Evolutionary conservation across 2,888 invertebrate genomes (phyloP).

Genomic region (Papilio elwesi): DNA sequence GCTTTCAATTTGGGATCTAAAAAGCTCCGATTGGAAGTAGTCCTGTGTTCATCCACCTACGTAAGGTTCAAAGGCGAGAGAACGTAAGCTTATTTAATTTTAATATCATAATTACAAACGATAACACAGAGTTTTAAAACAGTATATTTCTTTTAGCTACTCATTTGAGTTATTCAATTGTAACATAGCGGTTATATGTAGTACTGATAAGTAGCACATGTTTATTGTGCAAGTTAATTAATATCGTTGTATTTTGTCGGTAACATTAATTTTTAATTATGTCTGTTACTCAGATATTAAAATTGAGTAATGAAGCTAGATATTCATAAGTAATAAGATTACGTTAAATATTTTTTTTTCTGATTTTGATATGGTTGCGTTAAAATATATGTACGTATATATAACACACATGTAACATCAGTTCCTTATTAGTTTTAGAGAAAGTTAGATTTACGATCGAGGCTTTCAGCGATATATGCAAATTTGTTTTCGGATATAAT

Average conservation of each 20-base stretch:
- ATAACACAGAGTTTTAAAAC: neutral
- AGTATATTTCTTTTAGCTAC: neutral
- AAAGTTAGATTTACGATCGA: too few relatives aligned
- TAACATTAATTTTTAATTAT: neutral
- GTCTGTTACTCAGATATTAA: neutral
- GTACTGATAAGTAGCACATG: neutral
- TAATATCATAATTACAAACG: neutral
- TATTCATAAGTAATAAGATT: too few relatives aligned
- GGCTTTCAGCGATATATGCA: too few relatives aligned
- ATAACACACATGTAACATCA: too few relatives aligned
- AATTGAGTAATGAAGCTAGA: neutral
- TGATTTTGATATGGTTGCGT: too few relatives aligned
- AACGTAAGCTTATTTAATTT: neutral
- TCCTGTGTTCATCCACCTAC: too few relatives aligned
- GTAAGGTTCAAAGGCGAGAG: neutral
- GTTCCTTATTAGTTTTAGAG: too few relatives aligned
- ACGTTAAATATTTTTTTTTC: neutral
- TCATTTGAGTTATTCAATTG: neutral
- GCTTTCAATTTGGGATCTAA: too few relatives aligned
- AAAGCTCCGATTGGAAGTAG: too few relatives aligned
- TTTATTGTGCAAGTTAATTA: constrained; percentile 2
- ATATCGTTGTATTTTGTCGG: neutral
- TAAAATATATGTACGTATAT: too few relatives aligned
- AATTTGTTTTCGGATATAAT: too few relatives aligned
- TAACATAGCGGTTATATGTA: neutral